A percentile compares a stretch with the other conserved stretches of the same genome.
Evolutionary conservation across 2,888 invertebrate genomes (phyloP).

Genomic region (Calephelis perditalis): DNA sequence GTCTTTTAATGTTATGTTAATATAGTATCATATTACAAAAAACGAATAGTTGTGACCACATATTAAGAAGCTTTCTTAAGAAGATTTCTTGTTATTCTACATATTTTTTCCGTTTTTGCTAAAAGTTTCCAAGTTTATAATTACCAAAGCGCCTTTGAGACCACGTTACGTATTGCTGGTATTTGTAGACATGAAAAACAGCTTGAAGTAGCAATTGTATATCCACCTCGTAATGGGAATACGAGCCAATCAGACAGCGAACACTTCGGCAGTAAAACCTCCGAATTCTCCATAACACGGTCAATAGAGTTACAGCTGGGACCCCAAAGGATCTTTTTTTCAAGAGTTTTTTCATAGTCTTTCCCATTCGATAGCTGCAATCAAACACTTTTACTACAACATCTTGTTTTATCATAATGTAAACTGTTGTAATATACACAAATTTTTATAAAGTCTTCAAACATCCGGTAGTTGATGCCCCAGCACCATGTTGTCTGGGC

Average conservation of each 20-base stretch:
- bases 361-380: slow-evolving; percentile 25
- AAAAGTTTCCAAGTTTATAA: not conserved
- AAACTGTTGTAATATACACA: too few relatives aligned
- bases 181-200: too few relatives aligned
- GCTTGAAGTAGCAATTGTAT: slow-evolving; percentile 27
- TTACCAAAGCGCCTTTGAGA: not conserved
- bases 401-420: too few relatives aligned
- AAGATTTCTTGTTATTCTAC: too few relatives aligned
- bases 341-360: slow-evolving; percentile 23
- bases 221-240: slow-evolving; percentile 37
- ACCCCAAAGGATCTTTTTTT: slow-evolving; percentile 40
- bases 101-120: too few relatives aligned
- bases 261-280: slow-evolving; percentile 34
- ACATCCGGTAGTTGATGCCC: too few relatives aligned
- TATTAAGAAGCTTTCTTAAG: too few relatives aligned
- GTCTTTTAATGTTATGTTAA: too few relatives aligned
- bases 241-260: slow-evolving; percentile 39
- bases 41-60: too few relatives aligned
- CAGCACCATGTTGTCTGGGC: too few relatives aligned
- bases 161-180: not conserved
- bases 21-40: too few relatives aligned
- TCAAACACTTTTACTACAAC: not conserved
- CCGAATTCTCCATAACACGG: slow-evolving; percentile 33
- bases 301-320: slow-evolving; percentile 41
- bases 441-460: too few relatives aligned